Evolutionary conservation across 2,888 invertebrate species (phyloP).

Genomic region (Tryphoninae sp.): DNA sequence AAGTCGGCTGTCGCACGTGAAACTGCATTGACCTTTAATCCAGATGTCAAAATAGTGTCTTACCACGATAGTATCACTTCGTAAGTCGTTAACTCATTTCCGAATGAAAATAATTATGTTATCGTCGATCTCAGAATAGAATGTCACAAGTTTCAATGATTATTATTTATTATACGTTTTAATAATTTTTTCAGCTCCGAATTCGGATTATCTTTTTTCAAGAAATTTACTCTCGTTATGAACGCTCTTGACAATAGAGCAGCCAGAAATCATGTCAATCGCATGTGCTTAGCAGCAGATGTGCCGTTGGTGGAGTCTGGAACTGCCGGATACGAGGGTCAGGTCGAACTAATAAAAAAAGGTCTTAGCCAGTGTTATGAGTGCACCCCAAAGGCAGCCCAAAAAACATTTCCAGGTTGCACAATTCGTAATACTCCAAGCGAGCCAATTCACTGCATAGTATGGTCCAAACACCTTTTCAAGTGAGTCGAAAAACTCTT

Average conservation of each 20-base stretch:
- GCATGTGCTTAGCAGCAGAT: slow-evolving; percentile 98
- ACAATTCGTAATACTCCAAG: slow-evolving; percentile 99
- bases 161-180: too few species aligned
- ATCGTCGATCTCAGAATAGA: too few species aligned
- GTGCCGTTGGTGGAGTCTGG: slow-evolving; percentile 98
- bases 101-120: slow-evolving; percentile 13
- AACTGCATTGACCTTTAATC: slow-evolving; percentile 94
- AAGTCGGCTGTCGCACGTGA: slow-evolving; percentile 96
- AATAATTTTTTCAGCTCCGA: slow-evolving; percentile 86
- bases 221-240: slow-evolving; percentile 94
- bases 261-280: slow-evolving; percentile 98
- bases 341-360: slow-evolving; percentile 94
- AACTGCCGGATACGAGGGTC: slow-evolving; percentile 98
- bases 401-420: slow-evolving; percentile 98
- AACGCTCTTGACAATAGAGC: slow-evolving; percentile 98
- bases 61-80: slow-evolving; percentile 96
- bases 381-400: slow-evolving; percentile 94
- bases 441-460: slow-evolving; percentile 99
- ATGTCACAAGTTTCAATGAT: too few species aligned
- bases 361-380: slow-evolving; percentile 98
- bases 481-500: slow-evolving; percentile 86
- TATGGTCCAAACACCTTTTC: slow-evolving; percentile 99
- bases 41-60: slow-evolving; percentile 92
- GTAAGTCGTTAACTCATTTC: slow-evolving; percentile 82
- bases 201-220: slow-evolving; percentile 95